These are phyloP conservation scores for Paratilapia polleni DNA, from an alignment of 2,113 vertebrate genomes.

Conservation along the genomic window DNA sequence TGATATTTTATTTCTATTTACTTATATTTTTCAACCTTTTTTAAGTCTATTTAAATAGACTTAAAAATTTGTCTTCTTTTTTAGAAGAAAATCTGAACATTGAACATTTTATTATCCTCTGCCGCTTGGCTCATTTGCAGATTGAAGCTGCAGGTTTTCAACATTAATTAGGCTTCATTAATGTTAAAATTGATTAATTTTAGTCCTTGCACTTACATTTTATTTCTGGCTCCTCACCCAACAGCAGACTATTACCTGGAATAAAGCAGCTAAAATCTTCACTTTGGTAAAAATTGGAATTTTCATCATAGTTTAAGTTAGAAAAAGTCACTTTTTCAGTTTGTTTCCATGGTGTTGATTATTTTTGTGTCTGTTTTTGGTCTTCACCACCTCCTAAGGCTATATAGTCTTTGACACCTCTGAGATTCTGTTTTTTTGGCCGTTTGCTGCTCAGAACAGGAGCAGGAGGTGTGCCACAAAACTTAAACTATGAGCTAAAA, in stretches of 20 bases:
- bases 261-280: background rate
- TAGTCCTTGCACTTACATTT: conserved; percentile 2
- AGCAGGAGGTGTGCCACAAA: background rate
- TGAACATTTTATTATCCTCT: background rate
- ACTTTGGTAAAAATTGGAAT: no score
- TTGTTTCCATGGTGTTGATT: background rate
- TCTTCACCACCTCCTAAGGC: background rate
- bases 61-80: no score
- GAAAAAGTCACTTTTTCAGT: no score
- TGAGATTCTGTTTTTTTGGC: background rate
- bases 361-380: background rate
- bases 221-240: background rate
- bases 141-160: background rate
- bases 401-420: background rate
- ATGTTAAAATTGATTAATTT: conserved; percentile 6
- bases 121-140: background rate
- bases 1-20: background rate
- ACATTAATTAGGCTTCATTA: conserved; percentile 6
- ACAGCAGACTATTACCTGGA: background rate
- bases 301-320: background rate
- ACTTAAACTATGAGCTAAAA: background rate
- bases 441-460: background rate
- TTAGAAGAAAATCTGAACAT: background rate
- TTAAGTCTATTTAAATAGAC: background rate
- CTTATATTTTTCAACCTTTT: background rate